These are phyloP conservation scores for Nezara viridula DNA, from an alignment of 2,888 invertebrate species.

Conservation along the genomic window DNA sequence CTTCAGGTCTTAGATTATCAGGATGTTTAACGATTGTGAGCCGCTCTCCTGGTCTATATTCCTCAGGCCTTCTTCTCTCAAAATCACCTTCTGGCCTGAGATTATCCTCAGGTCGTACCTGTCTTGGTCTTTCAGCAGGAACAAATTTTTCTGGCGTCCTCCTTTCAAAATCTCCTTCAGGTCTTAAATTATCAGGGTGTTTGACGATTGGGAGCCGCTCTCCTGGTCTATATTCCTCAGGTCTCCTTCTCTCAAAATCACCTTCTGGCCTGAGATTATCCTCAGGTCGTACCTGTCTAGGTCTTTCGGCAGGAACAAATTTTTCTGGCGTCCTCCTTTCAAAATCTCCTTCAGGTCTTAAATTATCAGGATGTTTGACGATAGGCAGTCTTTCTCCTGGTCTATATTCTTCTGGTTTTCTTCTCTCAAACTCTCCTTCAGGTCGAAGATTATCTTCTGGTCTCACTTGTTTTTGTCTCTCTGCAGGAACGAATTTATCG, in stretches of 20 bases:
- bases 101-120: conserved; percentile 66
- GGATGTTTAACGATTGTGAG: too few species aligned
- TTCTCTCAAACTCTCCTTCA: conserved; percentile 70
- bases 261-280: conserved; percentile 71
- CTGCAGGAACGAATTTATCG: conserved; percentile 68
- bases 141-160: conserved; percentile 65
- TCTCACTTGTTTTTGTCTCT: conserved; percentile 68
- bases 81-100: conserved; percentile 73
- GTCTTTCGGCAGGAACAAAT: conserved; percentile 71
- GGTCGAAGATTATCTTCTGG: conserved; percentile 72
- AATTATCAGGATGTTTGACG: conserved; percentile 67
- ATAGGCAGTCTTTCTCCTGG: conserved; percentile 67
- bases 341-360: conserved; percentile 70
- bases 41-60: too few species aligned
- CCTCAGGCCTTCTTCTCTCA: conserved; percentile 67
- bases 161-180: conserved; percentile 74
- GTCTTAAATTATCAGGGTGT: too few species aligned
- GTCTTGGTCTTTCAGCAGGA: too few species aligned
- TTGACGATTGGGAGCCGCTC: too few species aligned
- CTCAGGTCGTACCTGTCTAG: conserved; percentile 69
- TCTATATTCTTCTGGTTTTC: conserved; percentile 68
- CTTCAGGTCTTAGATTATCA: too few species aligned
- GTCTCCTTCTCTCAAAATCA: too few species aligned
- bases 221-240: too few species aligned
- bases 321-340: conserved; percentile 69